Conservation (phyloP, 2,113 vertebrate species). For the Tiliqua scincoides region DNA sequence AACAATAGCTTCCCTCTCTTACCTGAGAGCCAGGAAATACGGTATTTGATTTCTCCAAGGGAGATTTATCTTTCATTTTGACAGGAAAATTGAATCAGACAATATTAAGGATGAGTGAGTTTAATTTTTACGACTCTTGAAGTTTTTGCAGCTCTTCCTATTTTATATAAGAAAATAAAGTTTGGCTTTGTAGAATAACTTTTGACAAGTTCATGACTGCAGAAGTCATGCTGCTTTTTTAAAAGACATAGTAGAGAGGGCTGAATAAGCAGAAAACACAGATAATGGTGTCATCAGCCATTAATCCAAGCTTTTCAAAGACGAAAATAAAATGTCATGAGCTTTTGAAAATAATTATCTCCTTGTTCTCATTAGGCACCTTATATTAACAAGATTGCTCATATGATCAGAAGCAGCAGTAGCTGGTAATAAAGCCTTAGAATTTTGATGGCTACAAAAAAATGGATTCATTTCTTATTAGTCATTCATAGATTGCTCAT, state of each 20-base stretch:
- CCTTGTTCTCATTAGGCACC: too few species aligned
- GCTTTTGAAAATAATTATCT: not conserved
- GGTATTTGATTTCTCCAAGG: slow-evolving; percentile 1
- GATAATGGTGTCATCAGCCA: not conserved
- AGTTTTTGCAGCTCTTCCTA: not conserved
- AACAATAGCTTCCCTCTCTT: not conserved
- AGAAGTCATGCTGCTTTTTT: not conserved
- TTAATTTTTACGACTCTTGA: not conserved
- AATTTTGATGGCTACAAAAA: not conserved
- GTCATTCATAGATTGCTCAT: not conserved
- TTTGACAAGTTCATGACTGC: not conserved
- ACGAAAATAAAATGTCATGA: not conserved
- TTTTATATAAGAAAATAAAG: not conserved
- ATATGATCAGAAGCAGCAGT: not conserved
- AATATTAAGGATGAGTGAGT: slow-evolving; percentile 1
- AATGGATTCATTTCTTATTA: not conserved
- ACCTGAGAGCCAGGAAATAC: not conserved
- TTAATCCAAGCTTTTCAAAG: not conserved
- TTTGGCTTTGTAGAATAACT: not conserved
- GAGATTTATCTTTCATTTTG: slow-evolving; percentile 10
- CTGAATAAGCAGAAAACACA: not conserved
- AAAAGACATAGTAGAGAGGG: not conserved
- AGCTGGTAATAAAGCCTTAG: not conserved
- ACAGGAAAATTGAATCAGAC: slow-evolving; percentile 15
- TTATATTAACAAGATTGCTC: not conserved